A percentile compares a stretch with the other conserved stretches of the same genome.
phyloP scores from a whole-genome alignment of 2,797 vertebrate species.

The Acanthurus tractus region DNA sequence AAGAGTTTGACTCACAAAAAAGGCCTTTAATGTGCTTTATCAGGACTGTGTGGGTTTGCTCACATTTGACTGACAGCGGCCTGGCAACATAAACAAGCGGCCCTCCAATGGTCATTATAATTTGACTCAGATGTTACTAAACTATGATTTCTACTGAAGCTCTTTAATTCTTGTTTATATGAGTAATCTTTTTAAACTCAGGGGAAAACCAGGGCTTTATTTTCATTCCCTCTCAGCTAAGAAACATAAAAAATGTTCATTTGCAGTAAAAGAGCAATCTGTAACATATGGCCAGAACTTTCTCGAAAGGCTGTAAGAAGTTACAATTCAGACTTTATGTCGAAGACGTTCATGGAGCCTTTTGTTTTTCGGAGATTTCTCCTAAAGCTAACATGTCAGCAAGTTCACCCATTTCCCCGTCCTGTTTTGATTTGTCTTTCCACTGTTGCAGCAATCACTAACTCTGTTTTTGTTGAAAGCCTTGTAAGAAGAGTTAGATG shows the following conservation, averaged over 20 bases:
- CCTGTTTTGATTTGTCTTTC: no score
- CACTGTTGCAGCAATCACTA: no score
- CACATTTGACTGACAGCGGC: slow-evolving; percentile 2
- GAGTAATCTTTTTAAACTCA: background rate
- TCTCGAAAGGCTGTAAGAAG: no score
- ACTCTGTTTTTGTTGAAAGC: no score
- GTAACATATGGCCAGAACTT: no score
- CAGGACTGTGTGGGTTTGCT: slow-evolving; percentile 16
- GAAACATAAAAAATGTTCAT: background rate
- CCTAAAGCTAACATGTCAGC: no score
- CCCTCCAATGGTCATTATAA: background rate
- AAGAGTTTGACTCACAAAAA: background rate
- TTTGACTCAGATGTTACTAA: slow-evolving; percentile 4
- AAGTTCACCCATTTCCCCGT: no score
- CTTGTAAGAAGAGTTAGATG: no score
- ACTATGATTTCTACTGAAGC: background rate
- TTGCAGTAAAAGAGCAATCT: background rate
- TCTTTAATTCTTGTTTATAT: background rate
- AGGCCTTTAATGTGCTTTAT: background rate
- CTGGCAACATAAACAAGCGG: slow-evolving; percentile 4
- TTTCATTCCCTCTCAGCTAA: background rate
- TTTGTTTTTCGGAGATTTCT: no score
- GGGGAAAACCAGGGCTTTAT: background rate
- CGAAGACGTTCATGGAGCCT: no score
- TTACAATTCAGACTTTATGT: no score